A percentile compares a stretch with the other conserved stretches of the same genome.
These are phyloP conservation scores for Caenorhabditis sp. DNA, from an alignment of 2,888 invertebrate genomes.

Conservation along the genomic window DNA sequence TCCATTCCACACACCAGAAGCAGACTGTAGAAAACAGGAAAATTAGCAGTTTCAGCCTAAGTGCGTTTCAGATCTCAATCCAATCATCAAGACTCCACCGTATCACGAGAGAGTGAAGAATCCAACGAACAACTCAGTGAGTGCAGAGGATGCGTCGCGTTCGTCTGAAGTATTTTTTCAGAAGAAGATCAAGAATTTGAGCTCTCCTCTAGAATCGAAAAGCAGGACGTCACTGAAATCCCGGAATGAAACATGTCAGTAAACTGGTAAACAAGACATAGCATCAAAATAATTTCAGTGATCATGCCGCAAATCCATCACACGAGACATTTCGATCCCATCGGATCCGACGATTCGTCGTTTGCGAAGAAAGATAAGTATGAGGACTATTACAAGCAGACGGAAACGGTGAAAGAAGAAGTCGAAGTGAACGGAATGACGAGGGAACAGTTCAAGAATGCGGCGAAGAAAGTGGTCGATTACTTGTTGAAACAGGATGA, in stretches of 20 bases:
- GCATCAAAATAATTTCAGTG: constrained; percentile 15
- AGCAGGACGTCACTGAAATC: too few relatives aligned
- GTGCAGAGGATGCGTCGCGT: too few relatives aligned
- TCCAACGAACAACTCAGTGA: constrained; percentile 3
- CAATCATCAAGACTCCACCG: constrained; percentile 51
- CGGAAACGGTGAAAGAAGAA: constrained; percentile 31
- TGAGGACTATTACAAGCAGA: constrained; percentile 23
- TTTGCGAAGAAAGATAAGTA: constrained; percentile 26
- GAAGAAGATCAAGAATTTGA: constrained; percentile 30
- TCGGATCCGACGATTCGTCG: constrained; percentile 20
- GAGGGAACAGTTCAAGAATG: constrained; percentile 33
- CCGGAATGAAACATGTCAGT: too few relatives aligned
- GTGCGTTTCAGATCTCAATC: constrained; percentile 44
- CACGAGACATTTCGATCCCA: constrained; percentile 36
- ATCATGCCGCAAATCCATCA: constrained; percentile 56
- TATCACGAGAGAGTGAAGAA: constrained; percentile 44
- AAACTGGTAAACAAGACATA: not conserved
- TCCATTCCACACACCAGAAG: constrained; percentile 35
- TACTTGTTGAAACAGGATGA: constrained; percentile 51
- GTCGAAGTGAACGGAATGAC: constrained; percentile 46
- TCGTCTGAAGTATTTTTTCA: not conserved
- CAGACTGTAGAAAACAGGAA: too few relatives aligned
- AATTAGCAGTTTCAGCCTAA: not conserved
- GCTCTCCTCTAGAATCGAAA: too few relatives aligned
- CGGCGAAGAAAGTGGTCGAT: constrained; percentile 47